Percentiles rank a stretch among this genome's conserved stretches.
phyloP scores from a whole-genome alignment of 2,797 vertebrate species.

The Huso huso region DNA sequence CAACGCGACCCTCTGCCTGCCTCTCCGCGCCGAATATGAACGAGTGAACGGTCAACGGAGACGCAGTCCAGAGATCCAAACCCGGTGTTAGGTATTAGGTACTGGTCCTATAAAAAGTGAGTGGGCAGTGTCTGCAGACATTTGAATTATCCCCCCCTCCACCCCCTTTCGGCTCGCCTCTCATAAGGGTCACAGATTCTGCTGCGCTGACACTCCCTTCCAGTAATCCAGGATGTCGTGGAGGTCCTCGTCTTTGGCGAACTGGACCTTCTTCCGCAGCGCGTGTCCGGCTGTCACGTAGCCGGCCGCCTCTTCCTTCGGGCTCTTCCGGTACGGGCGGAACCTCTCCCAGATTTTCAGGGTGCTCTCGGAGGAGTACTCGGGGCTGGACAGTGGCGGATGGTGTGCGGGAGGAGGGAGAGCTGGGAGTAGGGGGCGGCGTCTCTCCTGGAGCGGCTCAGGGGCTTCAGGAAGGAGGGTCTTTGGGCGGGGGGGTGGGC shows the following conservation, averaged over 20 bases:
- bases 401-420: slow-evolving; percentile 88
- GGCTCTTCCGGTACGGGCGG: slow-evolving; percentile 94
- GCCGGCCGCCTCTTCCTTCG: slow-evolving; percentile 77
- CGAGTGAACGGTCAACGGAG: no score
- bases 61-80: no score
- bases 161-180: background rate
- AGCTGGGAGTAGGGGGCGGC: slow-evolving; percentile 90
- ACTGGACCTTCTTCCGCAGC: slow-evolving; percentile 97
- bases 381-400: slow-evolving; percentile 93
- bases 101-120: background rate
- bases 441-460: slow-evolving; percentile 88
- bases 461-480: slow-evolving; percentile 91
- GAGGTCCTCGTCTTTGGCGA: slow-evolving; percentile 97
- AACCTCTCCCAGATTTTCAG: slow-evolving; percentile 98
- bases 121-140: background rate
- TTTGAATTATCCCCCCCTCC: slow-evolving; percentile 19
- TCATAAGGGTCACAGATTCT: slow-evolving; percentile 80
- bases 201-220: slow-evolving; percentile 98
- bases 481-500: slow-evolving; percentile 60
- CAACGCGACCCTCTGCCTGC: no score
- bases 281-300: slow-evolving; percentile 96
- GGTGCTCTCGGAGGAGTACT: slow-evolving; percentile 94
- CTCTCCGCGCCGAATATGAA: no score
- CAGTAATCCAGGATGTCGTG: slow-evolving; percentile 99
- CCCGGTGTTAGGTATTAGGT: no score